These are phyloP conservation scores for Hipparchia semele DNA, from an alignment of 2,888 invertebrate genomes.

Conservation along the genomic window DNA sequence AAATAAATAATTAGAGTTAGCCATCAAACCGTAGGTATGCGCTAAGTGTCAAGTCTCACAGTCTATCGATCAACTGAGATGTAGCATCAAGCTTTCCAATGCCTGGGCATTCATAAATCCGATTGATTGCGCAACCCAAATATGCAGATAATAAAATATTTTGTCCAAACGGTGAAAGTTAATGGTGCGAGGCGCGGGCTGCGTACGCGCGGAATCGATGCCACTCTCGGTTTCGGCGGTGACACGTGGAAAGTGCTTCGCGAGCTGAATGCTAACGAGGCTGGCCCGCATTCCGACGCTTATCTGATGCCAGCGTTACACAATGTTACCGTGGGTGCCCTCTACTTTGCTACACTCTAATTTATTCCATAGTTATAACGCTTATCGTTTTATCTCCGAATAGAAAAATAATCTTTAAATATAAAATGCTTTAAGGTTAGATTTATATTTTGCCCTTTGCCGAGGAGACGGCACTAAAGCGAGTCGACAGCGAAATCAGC, in stretches of 20 bases:
- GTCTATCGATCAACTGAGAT: background rate
- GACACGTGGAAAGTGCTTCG: slow-evolving; percentile 47
- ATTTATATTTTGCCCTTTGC: no score
- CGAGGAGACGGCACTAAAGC: no score
- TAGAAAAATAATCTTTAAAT: no score
- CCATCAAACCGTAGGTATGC: no score
- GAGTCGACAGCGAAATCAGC: no score
- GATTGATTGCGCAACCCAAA: slow-evolving; percentile 49
- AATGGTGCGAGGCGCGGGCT: slow-evolving; percentile 30
- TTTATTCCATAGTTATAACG: background rate
- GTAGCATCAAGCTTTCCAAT: background rate
- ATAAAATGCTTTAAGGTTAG: no score
- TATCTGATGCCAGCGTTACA: background rate
- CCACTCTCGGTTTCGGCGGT: slow-evolving; percentile 67
- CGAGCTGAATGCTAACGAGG: slow-evolving; percentile 49
- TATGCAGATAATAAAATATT: slow-evolving; percentile 57
- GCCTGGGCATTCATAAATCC: slow-evolving; percentile 26
- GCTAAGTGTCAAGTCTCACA: no score
- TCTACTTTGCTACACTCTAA: background rate
- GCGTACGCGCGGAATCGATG: slow-evolving; percentile 39
- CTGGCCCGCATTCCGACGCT: background rate
- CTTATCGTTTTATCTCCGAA: no score
- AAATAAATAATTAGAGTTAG: no score
- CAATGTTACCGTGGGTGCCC: background rate
- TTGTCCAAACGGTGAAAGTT: slow-evolving; percentile 64